Conservation (phyloP, 2,113 vertebrate genomes). For the Brevimyrus niger region DNA sequence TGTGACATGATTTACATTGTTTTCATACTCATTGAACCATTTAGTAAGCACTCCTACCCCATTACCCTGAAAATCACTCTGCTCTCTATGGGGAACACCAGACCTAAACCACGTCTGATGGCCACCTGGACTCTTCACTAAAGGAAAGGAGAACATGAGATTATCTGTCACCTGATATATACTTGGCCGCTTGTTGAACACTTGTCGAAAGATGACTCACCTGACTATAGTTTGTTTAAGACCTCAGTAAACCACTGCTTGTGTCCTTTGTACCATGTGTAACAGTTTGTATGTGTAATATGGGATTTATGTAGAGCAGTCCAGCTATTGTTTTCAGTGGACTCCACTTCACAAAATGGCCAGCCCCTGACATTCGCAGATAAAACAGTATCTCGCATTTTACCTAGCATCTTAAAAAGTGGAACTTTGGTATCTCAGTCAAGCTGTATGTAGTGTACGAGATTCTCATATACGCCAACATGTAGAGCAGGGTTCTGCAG, state of each 20-base stretch:
- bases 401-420: not conserved
- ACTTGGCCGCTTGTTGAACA: not conserved
- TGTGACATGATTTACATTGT: not conserved
- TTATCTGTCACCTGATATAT: not conserved
- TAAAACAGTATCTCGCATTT: too few species aligned
- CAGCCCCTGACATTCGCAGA: too few species aligned
- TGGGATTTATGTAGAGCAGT: not conserved
- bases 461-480: not conserved
- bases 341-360: too few species aligned
- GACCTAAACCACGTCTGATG: not conserved
- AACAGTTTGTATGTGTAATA: not conserved
- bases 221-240: not conserved
- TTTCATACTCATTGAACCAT: not conserved
- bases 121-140: not conserved
- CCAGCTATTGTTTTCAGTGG: too few species aligned
- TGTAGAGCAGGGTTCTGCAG: not conserved
- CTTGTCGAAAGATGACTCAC: not conserved
- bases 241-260: not conserved
- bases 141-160: not conserved
- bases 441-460: not conserved
- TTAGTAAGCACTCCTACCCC: not conserved
- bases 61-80: not conserved
- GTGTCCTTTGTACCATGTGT: not conserved
- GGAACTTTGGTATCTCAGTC: not conserved
- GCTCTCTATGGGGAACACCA: not conserved